Conservation (phyloP, 1,140 invertebrate species). For the Zaprionus capensis region DNA sequence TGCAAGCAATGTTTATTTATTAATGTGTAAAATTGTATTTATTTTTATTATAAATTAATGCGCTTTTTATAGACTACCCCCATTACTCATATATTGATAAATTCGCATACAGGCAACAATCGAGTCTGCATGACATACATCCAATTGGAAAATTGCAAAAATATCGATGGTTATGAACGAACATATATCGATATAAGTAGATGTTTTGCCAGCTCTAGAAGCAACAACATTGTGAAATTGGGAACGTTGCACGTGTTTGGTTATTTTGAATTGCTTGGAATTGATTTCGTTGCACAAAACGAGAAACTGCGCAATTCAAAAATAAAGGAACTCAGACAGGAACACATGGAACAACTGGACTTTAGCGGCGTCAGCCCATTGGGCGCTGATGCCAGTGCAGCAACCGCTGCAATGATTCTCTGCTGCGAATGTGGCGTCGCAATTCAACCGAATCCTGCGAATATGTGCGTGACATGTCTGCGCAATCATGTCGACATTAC, state of each 20-base stretch:
- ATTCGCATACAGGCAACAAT: not conserved
- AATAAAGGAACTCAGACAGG: not conserved
- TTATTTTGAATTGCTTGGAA: constrained; percentile 16
- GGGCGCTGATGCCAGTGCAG: constrained; percentile 30
- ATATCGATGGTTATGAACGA: not conserved
- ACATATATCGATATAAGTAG: not conserved
- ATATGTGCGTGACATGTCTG: constrained; percentile 98
- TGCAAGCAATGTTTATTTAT: too few relatives aligned
- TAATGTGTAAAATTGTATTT: too few relatives aligned
- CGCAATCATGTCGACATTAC: constrained; percentile 96
- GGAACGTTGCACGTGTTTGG: constrained; percentile 33
- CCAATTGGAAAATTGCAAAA: not conserved
- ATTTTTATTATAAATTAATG: too few relatives aligned
- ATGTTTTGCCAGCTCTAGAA: not conserved
- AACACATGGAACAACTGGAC: constrained; percentile 55
- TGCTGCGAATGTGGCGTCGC: constrained; percentile 92
- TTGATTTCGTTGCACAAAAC: not conserved
- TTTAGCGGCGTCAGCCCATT: constrained; percentile 46
- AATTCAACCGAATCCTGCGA: constrained; percentile 97
- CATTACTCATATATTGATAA: too few relatives aligned
- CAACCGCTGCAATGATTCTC: constrained; percentile 55
- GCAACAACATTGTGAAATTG: constrained; percentile 33
- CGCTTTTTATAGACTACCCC: too few relatives aligned
- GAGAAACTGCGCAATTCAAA: not conserved
- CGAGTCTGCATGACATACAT: not conserved